These are phyloP conservation scores for Gallinago jamesoni DNA, from an alignment of 2,113 vertebrate genomes.

Conservation along the genomic window DNA sequence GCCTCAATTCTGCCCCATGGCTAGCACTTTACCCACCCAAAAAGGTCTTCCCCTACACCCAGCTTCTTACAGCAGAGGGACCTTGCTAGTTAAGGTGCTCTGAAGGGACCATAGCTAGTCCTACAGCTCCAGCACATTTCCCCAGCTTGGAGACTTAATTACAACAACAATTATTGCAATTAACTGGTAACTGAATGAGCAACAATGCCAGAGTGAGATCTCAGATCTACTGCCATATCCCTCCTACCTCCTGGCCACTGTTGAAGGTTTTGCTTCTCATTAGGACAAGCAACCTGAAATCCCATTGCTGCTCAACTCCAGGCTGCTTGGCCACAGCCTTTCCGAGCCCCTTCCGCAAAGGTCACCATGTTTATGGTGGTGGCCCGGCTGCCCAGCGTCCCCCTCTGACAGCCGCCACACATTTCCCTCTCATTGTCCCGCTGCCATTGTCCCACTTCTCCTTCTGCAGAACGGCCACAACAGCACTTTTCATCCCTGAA, in stretches of 20 bases:
- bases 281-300: neutral
- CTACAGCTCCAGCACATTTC: neutral
- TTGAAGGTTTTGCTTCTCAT: neutral
- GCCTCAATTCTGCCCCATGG: neutral
- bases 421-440: neutral
- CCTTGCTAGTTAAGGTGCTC: neutral
- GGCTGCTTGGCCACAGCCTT: neutral
- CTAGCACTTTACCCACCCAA: neutral
- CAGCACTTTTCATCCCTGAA: slow-evolving; percentile 63
- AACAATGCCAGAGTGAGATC: neutral
- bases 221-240: neutral
- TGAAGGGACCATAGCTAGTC: neutral
- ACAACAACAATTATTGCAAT: neutral
- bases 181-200: neutral
- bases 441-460: neutral
- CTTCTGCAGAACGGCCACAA: slow-evolving; percentile 51
- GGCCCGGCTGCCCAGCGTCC: neutral
- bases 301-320: neutral
- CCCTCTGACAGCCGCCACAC: neutral
- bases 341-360: neutral
- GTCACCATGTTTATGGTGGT: neutral
- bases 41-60: neutral
- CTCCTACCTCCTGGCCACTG: neutral
- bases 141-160: neutral
- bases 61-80: neutral